A percentile compares a stretch with the other conserved stretches of the same genome.
Conservation (phyloP, 2,888 invertebrate species). For the Drosophila eohydei region DNA sequence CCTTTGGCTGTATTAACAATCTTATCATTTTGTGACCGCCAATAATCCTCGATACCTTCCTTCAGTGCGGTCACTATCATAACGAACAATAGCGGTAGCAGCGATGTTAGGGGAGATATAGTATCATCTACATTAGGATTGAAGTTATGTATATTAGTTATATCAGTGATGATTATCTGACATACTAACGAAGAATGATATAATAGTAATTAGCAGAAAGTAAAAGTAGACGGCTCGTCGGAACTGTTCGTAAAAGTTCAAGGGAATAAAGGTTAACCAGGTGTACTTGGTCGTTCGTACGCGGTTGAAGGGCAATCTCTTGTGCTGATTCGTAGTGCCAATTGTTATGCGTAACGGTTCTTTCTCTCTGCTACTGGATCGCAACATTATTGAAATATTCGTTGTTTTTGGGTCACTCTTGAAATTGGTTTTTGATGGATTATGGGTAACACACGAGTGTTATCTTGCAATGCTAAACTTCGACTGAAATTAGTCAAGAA, state of each 20-base stretch:
- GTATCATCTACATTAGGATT: constrained; percentile 87
- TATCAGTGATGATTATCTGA: constrained; percentile 25
- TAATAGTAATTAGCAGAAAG: constrained; percentile 90
- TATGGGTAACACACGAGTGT: constrained; percentile 32
- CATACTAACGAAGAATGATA: constrained; percentile 89
- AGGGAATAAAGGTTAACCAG: constrained; percentile 90
- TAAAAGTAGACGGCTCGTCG: constrained; percentile 93
- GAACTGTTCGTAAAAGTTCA: constrained; percentile 93
- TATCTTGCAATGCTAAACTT: constrained; percentile 43
- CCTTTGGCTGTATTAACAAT: constrained; percentile 90
- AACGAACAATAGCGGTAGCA: constrained; percentile 91
- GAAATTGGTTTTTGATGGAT: constrained; percentile 15
- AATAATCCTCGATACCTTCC: constrained; percentile 93
- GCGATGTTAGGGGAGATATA: constrained; percentile 90
- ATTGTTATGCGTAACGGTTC: constrained; percentile 52
- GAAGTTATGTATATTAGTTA: neutral
- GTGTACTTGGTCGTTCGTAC: constrained; percentile 90
- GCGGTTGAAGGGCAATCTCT: constrained; percentile 83
- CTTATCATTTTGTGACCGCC: constrained; percentile 90
- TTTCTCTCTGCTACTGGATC: neutral
- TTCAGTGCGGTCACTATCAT: constrained; percentile 91
- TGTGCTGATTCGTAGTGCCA: constrained; percentile 18
- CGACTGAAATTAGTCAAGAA: constrained; percentile 48
- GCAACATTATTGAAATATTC: constrained; percentile 9
- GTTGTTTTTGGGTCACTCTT: neutral